These are phyloP conservation scores for Notospermus geniculatus DNA, from an alignment of 1,140 invertebrate species.

Conservation along the genomic window DNA sequence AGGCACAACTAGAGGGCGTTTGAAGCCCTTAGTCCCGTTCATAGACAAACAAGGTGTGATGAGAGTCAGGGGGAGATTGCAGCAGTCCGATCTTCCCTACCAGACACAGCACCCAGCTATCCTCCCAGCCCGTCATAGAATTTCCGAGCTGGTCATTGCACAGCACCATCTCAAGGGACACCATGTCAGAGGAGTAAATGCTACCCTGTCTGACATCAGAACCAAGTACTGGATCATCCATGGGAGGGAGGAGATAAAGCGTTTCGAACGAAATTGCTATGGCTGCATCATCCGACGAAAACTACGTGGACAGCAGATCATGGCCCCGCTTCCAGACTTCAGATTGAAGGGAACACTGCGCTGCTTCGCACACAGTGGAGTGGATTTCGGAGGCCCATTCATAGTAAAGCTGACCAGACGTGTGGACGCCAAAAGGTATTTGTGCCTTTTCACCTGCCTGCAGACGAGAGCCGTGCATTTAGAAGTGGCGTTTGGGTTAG, in stretches of 20 bases:
- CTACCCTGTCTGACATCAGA: background rate
- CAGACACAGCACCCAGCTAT: background rate
- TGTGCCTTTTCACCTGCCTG: background rate
- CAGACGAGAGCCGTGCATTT: background rate
- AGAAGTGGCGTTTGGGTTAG: background rate
- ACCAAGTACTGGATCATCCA: background rate
- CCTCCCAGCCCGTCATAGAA: background rate
- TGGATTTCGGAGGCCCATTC: background rate
- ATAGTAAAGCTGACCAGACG: background rate
- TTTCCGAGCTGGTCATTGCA: background rate
- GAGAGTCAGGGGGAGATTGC: background rate
- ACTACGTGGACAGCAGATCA: background rate
- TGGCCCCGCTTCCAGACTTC: background rate
- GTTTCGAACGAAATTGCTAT: background rate
- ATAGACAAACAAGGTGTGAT: background rate
- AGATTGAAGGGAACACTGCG: background rate
- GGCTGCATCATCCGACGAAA: background rate
- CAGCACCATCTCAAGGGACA: background rate
- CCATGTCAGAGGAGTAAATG: background rate
- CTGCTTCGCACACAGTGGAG: background rate
- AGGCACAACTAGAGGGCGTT: too few relatives aligned
- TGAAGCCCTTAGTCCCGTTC: too few relatives aligned
- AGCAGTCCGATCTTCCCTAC: background rate
- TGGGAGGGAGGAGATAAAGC: conserved; percentile 7
- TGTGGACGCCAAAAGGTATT: background rate